phyloP scores from a whole-genome alignment of 2,888 invertebrate genomes.

The Plemyria rubiginata region DNA sequence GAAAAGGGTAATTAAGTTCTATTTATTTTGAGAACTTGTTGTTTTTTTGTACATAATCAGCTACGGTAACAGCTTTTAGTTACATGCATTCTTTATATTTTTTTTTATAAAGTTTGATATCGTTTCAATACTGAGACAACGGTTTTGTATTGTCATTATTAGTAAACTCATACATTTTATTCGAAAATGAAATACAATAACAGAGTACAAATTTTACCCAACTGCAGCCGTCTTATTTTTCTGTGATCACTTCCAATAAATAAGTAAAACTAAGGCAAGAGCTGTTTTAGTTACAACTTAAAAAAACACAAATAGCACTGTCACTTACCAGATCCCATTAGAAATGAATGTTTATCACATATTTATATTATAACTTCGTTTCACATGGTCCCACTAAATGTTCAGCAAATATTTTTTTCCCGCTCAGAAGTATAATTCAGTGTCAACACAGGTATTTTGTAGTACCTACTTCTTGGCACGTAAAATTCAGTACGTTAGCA shows the following conservation, averaged over 20 bases:
- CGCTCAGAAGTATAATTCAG: conserved; percentile 3
- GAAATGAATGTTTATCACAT: conserved; percentile 52
- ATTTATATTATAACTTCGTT: conserved; percentile 49
- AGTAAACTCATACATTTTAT: too few relatives aligned
- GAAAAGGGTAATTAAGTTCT: too few relatives aligned
- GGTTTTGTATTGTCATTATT: too few relatives aligned
- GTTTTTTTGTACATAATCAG: too few relatives aligned
- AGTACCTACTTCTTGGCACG: conserved; percentile 9
- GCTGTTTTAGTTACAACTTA: background rate
- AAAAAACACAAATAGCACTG: conserved; percentile 1
- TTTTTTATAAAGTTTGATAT: too few relatives aligned
- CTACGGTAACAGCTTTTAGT: too few relatives aligned
- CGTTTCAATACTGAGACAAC: too few relatives aligned
- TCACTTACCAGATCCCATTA: conserved; percentile 65
- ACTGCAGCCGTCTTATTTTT: background rate
- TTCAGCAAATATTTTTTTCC: conserved; percentile 8
- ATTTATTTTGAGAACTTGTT: too few relatives aligned
- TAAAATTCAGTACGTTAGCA: conserved; percentile 45
- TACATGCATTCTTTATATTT: too few relatives aligned
- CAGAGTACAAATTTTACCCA: too few relatives aligned
- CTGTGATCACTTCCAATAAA: background rate
- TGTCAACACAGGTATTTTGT: conserved; percentile 8
- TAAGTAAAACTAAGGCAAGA: background rate
- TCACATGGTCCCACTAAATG: conserved; percentile 30
- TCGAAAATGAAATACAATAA: too few relatives aligned